Evolutionary conservation across 2,797 vertebrate species (phyloP), one percentile per base, ranked within the genome.

Genomic region (Typhlichthys eigenmanni): DNA sequence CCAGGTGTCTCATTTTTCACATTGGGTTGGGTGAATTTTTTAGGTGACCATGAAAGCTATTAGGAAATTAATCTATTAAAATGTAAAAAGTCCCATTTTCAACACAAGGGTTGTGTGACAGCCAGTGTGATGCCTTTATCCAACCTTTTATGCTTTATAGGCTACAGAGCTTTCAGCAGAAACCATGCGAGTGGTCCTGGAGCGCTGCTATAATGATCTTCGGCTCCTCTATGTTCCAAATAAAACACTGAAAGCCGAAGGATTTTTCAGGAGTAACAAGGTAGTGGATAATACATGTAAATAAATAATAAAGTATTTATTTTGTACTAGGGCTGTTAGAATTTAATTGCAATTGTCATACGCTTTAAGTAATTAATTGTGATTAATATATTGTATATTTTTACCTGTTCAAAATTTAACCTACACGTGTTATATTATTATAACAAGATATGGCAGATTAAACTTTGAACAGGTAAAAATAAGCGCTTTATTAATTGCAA

Each of bases 181-280:
- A 56, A 93, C 88, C 4, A 99, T 99, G 98, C 91, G 96, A 2
- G 89, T 99, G 1, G 95, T 99, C n/a, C 85, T 99, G 78, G 97
- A 99, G 74, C 95, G 98, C 63, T 98, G 97, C 90, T 98, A 98
- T 74, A 99, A 98, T 51, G 98, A 99, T 81, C 92, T 99, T 57
- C 94, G 97, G 5, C 94, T 98, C 58, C 95, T 99, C 32, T 94
- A 89, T 0, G 91, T 97, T 69, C 93, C 95, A 83, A 98, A 92
- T 89, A 99, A 99, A 87, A 98, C 97, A 0, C 87, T 99, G 84
- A 99, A 99, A 88, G 94, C 96, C 0, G 98, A 99, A 81, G 98
- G 97, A 8, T 99, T 99, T 84, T 99, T 99, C 83, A 95, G 98
- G 88, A 99, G 97, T 86, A 99, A 99, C 91, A 99, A 99, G 95